Base-by-base conservation (phyloP, 2,888 invertebrate species). In the Cordilura impudica region DNA sequence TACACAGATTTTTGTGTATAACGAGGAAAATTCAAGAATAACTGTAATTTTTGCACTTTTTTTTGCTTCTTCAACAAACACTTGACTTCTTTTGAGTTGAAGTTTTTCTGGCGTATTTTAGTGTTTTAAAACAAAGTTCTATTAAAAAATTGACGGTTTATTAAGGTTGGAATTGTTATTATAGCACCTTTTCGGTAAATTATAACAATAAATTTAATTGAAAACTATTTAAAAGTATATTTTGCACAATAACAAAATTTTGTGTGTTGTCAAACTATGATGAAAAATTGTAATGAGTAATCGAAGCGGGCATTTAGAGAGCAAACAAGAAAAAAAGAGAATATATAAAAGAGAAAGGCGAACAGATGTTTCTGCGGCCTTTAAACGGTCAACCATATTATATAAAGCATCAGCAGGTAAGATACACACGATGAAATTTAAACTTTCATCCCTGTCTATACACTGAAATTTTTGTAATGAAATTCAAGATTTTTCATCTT, bases 1-100 rank as follows among this genome's bases (percentile, higher is more conserved):
- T 58, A 70, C 43, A 69, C 71, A 54, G 43, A 47, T 35, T 81
- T 81, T 78, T 82, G 61, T 82, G 82, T 82, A 82, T 82, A 81
- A 78, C 58, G 43, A 67, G 21, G 43, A 81, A 71, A 67, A 53
- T 14, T 23, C 49, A 39, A 26, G 23, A 29, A 75, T 66, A 74
- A 45, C 58, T 56, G 43, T 14, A 56, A 12, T 73, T 63, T 66
- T 60, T 71, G 43, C 60, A 47, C 31, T 56, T 67, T 70, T 49
- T 14, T 35, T 14, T 31, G 23, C 21, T 35, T 39, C 18, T 63
- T 35, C 18, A 26, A 16, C n/a, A 14, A 58, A 26, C 39, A 63
- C 16, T 58, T 56, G 14, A 49, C 19, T 69, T 75, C n/a, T 69
- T 69, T 26, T 21, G 29, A 18, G 29, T n/a, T n/a, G 23, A 31